Conservation (phyloP, 2,113 vertebrate species). For the Sus scrofa region T2T-Sscrofa CM000826.6:142300001-142300500, state of each 20-base stretch:
- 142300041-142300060: background rate
- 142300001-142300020: background rate
- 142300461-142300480: background rate
- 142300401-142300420: background rate
- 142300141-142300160: too few relatives aligned
- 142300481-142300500: too few relatives aligned
- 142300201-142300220: background rate
- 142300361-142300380: too few relatives aligned
- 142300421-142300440: background rate
- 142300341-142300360: too few relatives aligned
- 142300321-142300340: too few relatives aligned
- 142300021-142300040: background rate
- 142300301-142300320: too few relatives aligned
- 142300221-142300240: too few relatives aligned
- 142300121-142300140: fast-evolving
- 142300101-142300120: background rate
- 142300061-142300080: background rate
- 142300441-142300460: background rate
- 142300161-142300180: too few relatives aligned
- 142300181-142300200: background rate
- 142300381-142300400: background rate
- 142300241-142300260: too few relatives aligned
- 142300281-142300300: too few relatives aligned
- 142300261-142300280: too few relatives aligned
- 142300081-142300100: background rate